These are phyloP conservation scores for Muricea muricata DNA, from an alignment of 92 coral and sea anemone genomes.

Conservation along the genomic window DNA sequence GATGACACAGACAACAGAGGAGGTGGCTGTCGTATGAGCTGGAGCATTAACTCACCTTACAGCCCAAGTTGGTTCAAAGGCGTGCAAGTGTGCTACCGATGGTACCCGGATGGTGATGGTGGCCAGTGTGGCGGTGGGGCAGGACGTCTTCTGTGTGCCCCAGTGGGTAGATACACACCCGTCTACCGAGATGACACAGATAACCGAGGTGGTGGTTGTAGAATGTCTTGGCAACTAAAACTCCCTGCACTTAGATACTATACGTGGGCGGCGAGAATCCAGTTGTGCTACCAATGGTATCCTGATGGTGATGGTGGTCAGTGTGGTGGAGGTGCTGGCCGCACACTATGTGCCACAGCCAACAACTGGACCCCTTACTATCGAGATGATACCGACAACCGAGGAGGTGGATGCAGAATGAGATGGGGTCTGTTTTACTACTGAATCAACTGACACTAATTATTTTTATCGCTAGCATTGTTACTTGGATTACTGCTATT, in stretches of 20 bases:
- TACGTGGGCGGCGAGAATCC: too few relatives aligned
- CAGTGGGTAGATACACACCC: conserved; percentile 54
- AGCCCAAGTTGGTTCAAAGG: not conserved
- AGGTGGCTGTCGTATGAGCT: conserved; percentile 68
- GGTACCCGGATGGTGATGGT: conserved; percentile 47
- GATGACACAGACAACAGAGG: conserved; percentile 75
- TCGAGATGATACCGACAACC: too few relatives aligned
- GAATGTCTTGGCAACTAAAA: conserved; percentile 64
- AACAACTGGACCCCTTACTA: too few relatives aligned
- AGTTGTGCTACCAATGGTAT: too few relatives aligned
- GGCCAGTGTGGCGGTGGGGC: conserved; percentile 38
- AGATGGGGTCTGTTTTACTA: conserved; percentile 32
- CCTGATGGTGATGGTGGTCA: too few relatives aligned
- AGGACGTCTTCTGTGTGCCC: conserved; percentile 30
- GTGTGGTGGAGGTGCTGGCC: too few relatives aligned
- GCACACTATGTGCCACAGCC: too few relatives aligned
- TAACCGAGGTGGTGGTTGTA: conserved; percentile 65
- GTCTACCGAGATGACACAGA: conserved; percentile 72
- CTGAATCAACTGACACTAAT: not conserved
- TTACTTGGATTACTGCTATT: not conserved
- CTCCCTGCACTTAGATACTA: too few relatives aligned
- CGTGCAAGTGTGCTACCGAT: conserved; percentile 46
- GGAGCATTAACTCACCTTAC: conserved; percentile 54
- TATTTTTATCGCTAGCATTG: too few relatives aligned
- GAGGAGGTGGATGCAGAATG: too few relatives aligned